Base-by-base conservation (phyloP, 1,140 invertebrate species). In the Tetraneura akinire region DNA sequence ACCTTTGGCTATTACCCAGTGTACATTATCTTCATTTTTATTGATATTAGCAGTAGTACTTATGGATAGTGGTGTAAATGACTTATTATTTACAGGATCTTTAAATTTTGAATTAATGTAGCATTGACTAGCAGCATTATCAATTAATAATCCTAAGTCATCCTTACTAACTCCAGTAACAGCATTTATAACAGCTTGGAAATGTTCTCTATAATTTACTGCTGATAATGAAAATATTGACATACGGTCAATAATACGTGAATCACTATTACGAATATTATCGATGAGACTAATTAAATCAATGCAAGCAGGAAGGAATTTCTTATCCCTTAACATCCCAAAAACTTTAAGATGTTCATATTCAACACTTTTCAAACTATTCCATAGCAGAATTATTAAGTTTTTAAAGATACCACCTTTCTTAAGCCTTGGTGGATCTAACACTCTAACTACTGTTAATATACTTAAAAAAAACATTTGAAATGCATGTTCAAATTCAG, bases 381-480 rank as follows among this genome's bases (percentile, higher is more conserved):
- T 78, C 55, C 55, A 62, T n/a, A 78, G 6, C 18, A 78, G 29
- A 26, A 78, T 55, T 29, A 78, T 55, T 13, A 78, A n/a, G n/a
- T 78, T 78, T 42, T 78, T 78, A 10, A 78, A 78, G 5, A 78
- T 78, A 21, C 74, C 62, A 4, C 74, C 74, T 78, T 78, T 78
- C 47, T 60, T 78, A 23, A 78, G 62, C 8, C 62, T 78, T 29
- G 74, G 74, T 8, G 47, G 74, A 18, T 78, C 74, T 9, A 78
- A 57, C 11, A 62, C 55, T 60, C 74, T 21, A 26, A 78, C 55
- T 18, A 78, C 74, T 9, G 74, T 78, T 42, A 78, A 45, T 21
- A 78, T 60, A 42, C 74, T 78, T n/a, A 78, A 18, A 16, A 78
- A 78, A 26, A 78, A 78, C 74, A 78, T 62, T 60, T 60, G 74